Evolutionary conservation across 2,113 vertebrate species (phyloP), one percentile per base, ranked within the genome.

Genomic region (Pungitius pungitius): DNA sequence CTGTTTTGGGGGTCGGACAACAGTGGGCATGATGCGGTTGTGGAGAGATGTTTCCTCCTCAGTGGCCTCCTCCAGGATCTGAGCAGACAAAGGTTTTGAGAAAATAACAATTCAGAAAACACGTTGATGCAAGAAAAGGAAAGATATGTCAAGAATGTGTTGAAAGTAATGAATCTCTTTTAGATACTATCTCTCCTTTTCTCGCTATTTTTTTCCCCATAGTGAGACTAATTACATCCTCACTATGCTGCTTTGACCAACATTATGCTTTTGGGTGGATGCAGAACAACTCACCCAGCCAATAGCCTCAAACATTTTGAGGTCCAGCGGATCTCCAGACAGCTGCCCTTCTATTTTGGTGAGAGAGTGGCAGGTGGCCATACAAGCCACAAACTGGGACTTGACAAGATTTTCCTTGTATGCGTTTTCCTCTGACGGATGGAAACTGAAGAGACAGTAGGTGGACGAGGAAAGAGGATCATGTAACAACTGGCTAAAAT

Each of bases 271-370:
- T 65, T 61, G 24, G 13, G 54, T 4, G 39, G 64, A 60, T n/a
- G 45, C 7, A 65, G 4, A 78, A 26, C 12, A 69, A 75, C 96
- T 96, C 91, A 99, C 97, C 97, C 97, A 99, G 91, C 96, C 96
- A 64, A 96, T 98, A 85, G 97, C 96, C 90, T 97, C 96, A 87
- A 99, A 98, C 96, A 99, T 98, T 94, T 98, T 99, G 81, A 99
- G 92, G 92, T 99, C 97, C 52, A 99, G 95, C 0, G 97, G 97
- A 80, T 99, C 97, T 73, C 97, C 97, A 76, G 97, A 99, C 77
- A 99, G 94, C 15, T 96, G 91, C 26, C 97, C 97, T 76, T 96
- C 96, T 73, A 99, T 98, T 94, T 97, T 99, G 68, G 97, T 99
- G 49, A 99, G 96, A n/a, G 97, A 97, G 89, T 99, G 97, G 91